Evolutionary conservation across 2,113 vertebrate genomes (phyloP).

Genomic region (Peromyscus maniculatus): DNA sequence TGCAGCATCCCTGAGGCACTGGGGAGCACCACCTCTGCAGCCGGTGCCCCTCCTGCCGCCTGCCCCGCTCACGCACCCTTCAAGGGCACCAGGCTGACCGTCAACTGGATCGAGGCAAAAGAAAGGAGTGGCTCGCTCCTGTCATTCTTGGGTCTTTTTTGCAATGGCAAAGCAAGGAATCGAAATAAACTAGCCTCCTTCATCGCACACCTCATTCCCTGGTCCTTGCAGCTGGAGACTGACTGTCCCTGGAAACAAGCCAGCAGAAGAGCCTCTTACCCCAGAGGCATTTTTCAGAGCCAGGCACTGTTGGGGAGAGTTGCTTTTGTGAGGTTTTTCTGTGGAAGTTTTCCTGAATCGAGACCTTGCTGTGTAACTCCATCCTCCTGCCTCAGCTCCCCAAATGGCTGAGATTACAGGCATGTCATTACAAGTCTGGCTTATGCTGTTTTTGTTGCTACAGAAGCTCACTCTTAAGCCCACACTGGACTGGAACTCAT

Average conservation of each 20-base stretch:
- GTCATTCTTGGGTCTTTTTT: background rate
- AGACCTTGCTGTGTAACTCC: background rate
- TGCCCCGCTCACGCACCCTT: background rate
- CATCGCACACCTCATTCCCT: background rate
- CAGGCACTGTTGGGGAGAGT: background rate
- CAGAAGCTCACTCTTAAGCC: background rate
- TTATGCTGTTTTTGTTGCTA: background rate
- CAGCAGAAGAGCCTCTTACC: too few relatives aligned
- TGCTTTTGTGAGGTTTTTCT: background rate
- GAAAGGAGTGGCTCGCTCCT: background rate
- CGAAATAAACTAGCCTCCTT: background rate
- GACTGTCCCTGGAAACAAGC: background rate
- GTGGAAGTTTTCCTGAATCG: background rate
- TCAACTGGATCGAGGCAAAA: background rate
- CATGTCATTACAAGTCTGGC: too few relatives aligned
- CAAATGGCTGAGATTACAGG: background rate
- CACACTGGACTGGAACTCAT: background rate
- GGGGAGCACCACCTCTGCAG: background rate
- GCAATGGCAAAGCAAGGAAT: background rate
- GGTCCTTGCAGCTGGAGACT: background rate
- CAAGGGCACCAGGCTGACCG: background rate
- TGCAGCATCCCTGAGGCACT: background rate
- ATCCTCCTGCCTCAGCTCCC: background rate
- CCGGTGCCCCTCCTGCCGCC: background rate
- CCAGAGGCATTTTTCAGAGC: background rate